These are phyloP conservation scores for Eupithecia inturbata DNA, from an alignment of 2,888 invertebrate species.

Conservation along the genomic window DNA sequence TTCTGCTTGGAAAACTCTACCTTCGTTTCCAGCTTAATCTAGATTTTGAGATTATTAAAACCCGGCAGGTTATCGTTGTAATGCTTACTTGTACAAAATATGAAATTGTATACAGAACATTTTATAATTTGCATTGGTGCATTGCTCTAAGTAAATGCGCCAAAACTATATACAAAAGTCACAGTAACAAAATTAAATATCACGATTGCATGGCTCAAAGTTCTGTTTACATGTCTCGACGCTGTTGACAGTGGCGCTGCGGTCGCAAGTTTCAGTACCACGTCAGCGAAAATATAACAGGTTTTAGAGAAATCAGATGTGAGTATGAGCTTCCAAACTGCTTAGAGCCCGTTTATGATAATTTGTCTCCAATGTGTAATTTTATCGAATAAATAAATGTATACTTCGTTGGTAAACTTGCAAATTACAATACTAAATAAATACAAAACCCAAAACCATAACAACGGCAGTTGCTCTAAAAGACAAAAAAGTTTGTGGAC, in stretches of 20 bases:
- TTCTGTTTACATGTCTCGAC: conserved; percentile 64
- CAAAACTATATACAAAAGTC: neutral
- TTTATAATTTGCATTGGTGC: neutral
- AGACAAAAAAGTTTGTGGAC: too few relatives aligned
- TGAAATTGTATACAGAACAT: neutral
- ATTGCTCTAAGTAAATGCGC: neutral
- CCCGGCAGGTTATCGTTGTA: neutral
- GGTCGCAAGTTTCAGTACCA: conserved; percentile 29
- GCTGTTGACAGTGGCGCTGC: conserved; percentile 57
- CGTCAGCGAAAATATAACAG: conserved; percentile 58
- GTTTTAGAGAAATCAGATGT: conserved; percentile 67
- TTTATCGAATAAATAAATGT: too few relatives aligned
- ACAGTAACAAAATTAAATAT: neutral
- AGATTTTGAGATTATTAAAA: neutral
- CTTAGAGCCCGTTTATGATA: neutral
- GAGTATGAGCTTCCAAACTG: conserved; percentile 34
- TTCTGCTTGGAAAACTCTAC: neutral
- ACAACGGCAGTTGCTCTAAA: too few relatives aligned
- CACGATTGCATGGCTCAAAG: conserved; percentile 46
- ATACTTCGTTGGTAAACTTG: too few relatives aligned
- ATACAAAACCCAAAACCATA: too few relatives aligned
- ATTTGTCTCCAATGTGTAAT: too few relatives aligned
- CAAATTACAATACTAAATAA: too few relatives aligned
- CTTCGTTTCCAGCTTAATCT: neutral
- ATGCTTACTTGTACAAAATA: neutral